Conservation (phyloP, 64 coral and sea anemone species). For the Cladopsammia gracilis region DNA sequence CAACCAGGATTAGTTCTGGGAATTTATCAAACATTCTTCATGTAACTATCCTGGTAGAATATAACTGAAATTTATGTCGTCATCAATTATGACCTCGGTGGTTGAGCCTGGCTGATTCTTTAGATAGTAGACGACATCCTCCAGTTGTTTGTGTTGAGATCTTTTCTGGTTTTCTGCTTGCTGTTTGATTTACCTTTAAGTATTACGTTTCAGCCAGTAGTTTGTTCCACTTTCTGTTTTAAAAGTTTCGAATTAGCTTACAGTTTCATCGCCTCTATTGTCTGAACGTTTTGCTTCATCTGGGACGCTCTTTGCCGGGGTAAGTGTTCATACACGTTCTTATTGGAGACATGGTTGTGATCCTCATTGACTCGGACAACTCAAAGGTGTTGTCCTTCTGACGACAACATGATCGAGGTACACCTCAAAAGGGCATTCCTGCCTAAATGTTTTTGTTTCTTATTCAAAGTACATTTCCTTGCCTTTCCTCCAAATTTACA, state of each 20-base stretch:
- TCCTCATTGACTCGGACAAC: not conserved
- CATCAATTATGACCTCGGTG: slow-evolving; percentile 43
- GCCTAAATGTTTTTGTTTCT: slow-evolving; percentile 22
- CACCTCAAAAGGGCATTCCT: not conserved
- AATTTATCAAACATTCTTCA: slow-evolving; percentile 6
- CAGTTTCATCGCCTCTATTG: slow-evolving; percentile 36
- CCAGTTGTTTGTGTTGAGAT: slow-evolving; percentile 42
- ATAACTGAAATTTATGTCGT: slow-evolving; percentile 43
- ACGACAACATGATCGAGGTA: slow-evolving; percentile 9
- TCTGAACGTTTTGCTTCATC: slow-evolving; percentile 11
- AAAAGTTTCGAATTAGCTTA: slow-evolving; percentile 51
- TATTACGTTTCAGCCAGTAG: slow-evolving; percentile 3
- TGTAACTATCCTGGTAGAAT: slow-evolving; percentile 1
- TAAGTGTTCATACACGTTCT: slow-evolving; percentile 4
- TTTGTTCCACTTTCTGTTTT: slow-evolving; percentile 39
- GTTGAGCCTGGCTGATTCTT: slow-evolving; percentile 5
- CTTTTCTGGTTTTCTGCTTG: not conserved
- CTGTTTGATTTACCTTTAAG: not conserved
- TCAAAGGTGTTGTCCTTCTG: not conserved
- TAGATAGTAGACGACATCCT: slow-evolving; percentile 35
- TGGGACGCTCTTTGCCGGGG: slow-evolving; percentile 36
- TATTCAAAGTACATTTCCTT: not conserved
- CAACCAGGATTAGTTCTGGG: slow-evolving; percentile 37
- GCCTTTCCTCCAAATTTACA: slow-evolving; percentile 16
- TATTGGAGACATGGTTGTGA: slow-evolving; percentile 12